Base-by-base conservation (phyloP, 1,140 invertebrate species). In the Cydia strobilella region DNA sequence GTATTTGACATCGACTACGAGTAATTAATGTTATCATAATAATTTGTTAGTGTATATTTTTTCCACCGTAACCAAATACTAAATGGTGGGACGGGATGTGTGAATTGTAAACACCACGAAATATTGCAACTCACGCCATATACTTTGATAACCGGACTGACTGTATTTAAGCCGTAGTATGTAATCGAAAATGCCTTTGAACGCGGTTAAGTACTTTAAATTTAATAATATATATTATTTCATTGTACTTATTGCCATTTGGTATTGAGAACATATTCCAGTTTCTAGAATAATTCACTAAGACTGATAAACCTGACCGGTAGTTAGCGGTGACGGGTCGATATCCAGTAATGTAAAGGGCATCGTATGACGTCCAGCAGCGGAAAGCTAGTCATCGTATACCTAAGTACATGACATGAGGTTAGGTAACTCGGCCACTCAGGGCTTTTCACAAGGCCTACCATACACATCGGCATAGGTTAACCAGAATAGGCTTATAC, bases 1-100 rank as follows among this genome's bases (percentile, higher is more conserved):
- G 6, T 35, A 54, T 74, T 72, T 72, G 23, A n/a, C 27, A 42
- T 62, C n/a, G 54, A 59, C 69, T 73, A 54, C 18, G 73, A 74
- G 62, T 42, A 69, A 15, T 39, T 71, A 45, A 18, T 74, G 59
- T 31, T n/a, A 23, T 20, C 18, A 48, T 31, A 63, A 74, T 62
- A 51, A n/a, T 10, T 45, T 13, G 2, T 45, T 45, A 45, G 42
- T 45, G 3, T 1, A 39, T 39, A 39, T 39, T 39, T 39, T 39
- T 39, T 39, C 35, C 9, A 39, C 9, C 7, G 2, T 39, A 39
- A 39, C 10, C 9, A 10, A 39, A 10, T 7, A 39, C 0, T 39
- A 39, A 39, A 10, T 39, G 4, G 9, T 48, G 12, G n/a, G n/a
- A n/a, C n/a, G n/a, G n/a, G 12, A 15, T 15, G 13, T 48, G 45